Percentiles rank a stretch among this genome's conserved stretches.
These are phyloP conservation scores for Muscicapa comitata DNA, from an alignment of 2,797 vertebrate species.

Conservation along the genomic window DNA sequence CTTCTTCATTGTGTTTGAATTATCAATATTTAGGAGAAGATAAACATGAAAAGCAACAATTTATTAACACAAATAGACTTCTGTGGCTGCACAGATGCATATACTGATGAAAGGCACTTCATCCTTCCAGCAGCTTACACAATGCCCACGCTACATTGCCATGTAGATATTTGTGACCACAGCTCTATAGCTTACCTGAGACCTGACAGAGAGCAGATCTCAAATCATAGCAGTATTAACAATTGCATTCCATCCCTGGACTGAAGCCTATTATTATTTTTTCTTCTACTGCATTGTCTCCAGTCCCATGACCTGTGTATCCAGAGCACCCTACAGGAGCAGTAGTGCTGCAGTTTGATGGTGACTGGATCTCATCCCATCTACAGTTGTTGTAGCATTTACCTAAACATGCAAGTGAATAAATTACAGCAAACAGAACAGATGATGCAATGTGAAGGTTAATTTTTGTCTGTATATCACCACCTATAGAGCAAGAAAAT, in stretches of 20 bases:
- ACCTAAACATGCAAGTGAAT: neutral
- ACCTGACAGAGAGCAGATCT: neutral
- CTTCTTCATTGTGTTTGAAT: neutral
- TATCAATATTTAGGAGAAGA: neutral
- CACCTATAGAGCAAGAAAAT: neutral
- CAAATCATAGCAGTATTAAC: accelerated
- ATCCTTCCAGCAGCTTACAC: neutral
- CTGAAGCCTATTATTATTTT: neutral
- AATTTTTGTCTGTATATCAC: neutral
- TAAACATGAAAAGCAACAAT: neutral
- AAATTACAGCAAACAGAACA: neutral
- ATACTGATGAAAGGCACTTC: neutral
- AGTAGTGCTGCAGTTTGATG: accelerated
- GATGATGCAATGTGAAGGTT: neutral
- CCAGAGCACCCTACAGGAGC: neutral
- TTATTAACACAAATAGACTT: neutral
- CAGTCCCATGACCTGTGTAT: neutral
- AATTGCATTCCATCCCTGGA: neutral
- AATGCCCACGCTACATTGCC: neutral
- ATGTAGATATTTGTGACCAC: neutral
- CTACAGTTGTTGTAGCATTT: neutral
- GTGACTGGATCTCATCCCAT: neutral
- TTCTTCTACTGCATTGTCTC: neutral
- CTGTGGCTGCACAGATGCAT: neutral
- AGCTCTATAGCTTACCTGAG: neutral